Base-by-base conservation (phyloP, 2,797 vertebrate genomes). In the Mormyrops boulengeri region DNA sequence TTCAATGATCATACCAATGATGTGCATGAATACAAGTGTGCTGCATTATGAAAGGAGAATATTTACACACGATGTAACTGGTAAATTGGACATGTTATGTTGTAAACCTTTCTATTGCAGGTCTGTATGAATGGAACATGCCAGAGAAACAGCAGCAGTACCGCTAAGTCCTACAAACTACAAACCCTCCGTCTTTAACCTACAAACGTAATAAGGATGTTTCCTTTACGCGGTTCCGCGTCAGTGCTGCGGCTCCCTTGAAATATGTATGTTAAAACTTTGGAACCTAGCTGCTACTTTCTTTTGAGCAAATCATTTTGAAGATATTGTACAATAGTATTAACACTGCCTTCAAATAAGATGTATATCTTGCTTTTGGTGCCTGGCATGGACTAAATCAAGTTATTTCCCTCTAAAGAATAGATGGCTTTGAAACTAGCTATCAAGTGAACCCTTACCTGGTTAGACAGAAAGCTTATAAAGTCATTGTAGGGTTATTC, bases 61-160 rank as follows among this genome's bases (percentile, higher is more conserved):
- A n/a, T 60, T 57, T 87, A 26, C 4, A 41, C 30, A 52, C 9
- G n/a, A 8, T 14, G 8, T 73, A 30, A n/a, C 62, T 30, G 26
- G 12, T 66, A 1, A 66, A 30, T 30, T 11, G 22, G 62, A 12
- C 12, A 5, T 86, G 0, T 11, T 77, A 73, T 55, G 30, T 69
- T 49, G 6, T 82, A n/a, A 84, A 49, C 62, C 4, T 55, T 30
- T 8, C 9, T 69, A 8, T 77, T 87, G 38, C 89, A 90, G 89
- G 50, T 88, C 30, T 88, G 53, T 88, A 88, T 66, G 89, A 90
- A 66, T 90, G 89, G 89, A 82, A 77, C 52, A 26, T 38, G 82
- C 34, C 44, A 62, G 85, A 53, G 52, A 88, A 82, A 14, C 82
- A 84, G 14, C 69, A 90, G 19, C 50, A 66, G 47, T 69, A 49